These are phyloP conservation scores for Epinotia nisella DNA, from an alignment of 2,888 invertebrate genomes.

Conservation along the genomic window DNA sequence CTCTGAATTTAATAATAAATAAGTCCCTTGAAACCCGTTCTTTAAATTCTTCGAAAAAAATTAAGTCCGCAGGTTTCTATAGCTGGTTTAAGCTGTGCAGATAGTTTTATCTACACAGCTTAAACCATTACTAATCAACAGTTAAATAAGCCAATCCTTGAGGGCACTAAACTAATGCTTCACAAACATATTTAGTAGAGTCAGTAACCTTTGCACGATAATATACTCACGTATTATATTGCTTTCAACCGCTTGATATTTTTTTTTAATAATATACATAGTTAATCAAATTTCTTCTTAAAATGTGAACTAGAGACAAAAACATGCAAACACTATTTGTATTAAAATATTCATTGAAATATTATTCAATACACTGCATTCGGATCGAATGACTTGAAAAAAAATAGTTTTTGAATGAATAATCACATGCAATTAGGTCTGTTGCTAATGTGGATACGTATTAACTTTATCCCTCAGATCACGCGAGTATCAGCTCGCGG, in stretches of 20 bases:
- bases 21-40: too few relatives aligned
- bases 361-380: background rate
- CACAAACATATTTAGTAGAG: background rate
- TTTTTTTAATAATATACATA: background rate
- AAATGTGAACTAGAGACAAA: background rate
- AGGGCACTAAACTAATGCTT: background rate
- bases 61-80: too few relatives aligned
- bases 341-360: background rate
- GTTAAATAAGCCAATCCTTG: background rate
- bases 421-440: conserved; percentile 10
- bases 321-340: background rate
- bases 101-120: background rate
- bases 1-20: background rate
- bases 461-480: conserved; percentile 63
- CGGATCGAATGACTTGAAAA: background rate
- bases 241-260: background rate
- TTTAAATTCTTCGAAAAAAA: too few relatives aligned
- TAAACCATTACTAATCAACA: background rate
- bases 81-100: too few relatives aligned
- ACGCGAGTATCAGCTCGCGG: conserved; percentile 51
- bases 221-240: background rate
- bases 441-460: conserved; percentile 33
- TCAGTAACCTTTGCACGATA: background rate
- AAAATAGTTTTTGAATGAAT: background rate
- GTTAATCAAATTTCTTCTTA: background rate